phyloP scores from a whole-genome alignment of 1,140 invertebrate genomes.

The Drosophila tropicalis region DNA sequence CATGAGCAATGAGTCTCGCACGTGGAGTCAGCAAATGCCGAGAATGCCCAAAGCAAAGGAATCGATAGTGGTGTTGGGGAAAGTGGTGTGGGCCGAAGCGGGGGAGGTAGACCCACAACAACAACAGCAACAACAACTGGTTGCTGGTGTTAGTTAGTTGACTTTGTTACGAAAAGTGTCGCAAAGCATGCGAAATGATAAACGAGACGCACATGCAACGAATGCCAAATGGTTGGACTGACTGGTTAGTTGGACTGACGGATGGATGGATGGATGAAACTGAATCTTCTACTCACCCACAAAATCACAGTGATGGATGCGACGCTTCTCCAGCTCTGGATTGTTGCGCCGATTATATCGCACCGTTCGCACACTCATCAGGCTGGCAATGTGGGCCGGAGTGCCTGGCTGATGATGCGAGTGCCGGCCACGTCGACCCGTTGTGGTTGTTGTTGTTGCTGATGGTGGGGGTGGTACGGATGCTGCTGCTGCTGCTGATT shows the following conservation, averaged over 20 bases:
- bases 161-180: constrained; percentile 71
- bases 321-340: constrained; percentile 96
- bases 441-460: constrained; percentile 24
- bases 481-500: constrained; percentile 41
- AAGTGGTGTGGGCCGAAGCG: no score
- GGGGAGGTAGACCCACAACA: no score
- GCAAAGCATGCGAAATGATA: constrained; percentile 76
- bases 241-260: neutral
- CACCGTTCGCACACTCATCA: constrained; percentile 81
- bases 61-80: no score
- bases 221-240: constrained; percentile 36
- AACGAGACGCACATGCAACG: constrained; percentile 61
- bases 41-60: no score
- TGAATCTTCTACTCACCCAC: constrained; percentile 87
- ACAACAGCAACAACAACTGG: neutral
- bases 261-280: constrained; percentile 25
- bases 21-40: constrained; percentile 31
- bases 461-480: constrained; percentile 71
- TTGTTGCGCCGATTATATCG: constrained; percentile 96
- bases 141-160: constrained; percentile 8
- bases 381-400: constrained; percentile 73
- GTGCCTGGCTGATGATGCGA: constrained; percentile 71
- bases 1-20: constrained; percentile 66
- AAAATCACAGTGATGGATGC: constrained; percentile 98
- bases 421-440: constrained; percentile 59